These are phyloP conservation scores for Synanceia verrucosa DNA, from an alignment of 2,797 vertebrate species.

Conservation along the genomic window DNA sequence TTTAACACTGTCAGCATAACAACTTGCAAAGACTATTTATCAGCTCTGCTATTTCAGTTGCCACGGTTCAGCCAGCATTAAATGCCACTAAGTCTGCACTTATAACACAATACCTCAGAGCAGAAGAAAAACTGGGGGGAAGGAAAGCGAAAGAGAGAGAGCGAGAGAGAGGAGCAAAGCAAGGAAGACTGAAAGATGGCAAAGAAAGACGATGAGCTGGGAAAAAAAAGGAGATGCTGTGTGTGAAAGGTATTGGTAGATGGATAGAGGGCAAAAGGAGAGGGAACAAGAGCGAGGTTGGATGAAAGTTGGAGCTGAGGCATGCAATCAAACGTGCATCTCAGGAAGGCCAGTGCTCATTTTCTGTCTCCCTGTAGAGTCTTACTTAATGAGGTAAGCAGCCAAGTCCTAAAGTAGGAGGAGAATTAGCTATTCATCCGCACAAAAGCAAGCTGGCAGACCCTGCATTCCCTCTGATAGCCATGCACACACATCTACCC, in stretches of 20 bases:
- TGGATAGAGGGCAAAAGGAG: not conserved
- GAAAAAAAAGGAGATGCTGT: not conserved
- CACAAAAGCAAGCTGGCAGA: slow-evolving; percentile 77
- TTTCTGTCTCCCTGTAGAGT: slow-evolving; percentile 60
- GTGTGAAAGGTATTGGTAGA: slow-evolving; percentile 5
- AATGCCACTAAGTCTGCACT: slow-evolving; percentile 45
- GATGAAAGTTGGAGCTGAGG: slow-evolving; percentile 10
- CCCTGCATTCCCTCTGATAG: slow-evolving; percentile 37
- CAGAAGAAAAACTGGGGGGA: not conserved
- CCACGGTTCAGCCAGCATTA: slow-evolving; percentile 29
- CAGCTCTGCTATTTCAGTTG: slow-evolving; percentile 20
- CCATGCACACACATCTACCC: not conserved
- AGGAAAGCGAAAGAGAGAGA: not conserved
- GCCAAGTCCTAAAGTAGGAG: slow-evolving; percentile 69
- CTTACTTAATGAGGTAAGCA: slow-evolving; percentile 73
- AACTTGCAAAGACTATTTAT: slow-evolving; percentile 50
- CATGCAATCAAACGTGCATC: slow-evolving; percentile 54
- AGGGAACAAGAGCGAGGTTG: not conserved
- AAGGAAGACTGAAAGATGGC: not conserved
- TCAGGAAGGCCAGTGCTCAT: slow-evolving; percentile 52
- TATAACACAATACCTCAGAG: slow-evolving; percentile 10
- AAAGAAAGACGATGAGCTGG: not conserved
- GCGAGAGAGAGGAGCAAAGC: not conserved
- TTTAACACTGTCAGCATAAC: slow-evolving; percentile 42
- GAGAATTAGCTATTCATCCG: slow-evolving; percentile 78